phyloP scores from a whole-genome alignment of 2,113 vertebrate genomes.

The Vireo altiloquus region DNA sequence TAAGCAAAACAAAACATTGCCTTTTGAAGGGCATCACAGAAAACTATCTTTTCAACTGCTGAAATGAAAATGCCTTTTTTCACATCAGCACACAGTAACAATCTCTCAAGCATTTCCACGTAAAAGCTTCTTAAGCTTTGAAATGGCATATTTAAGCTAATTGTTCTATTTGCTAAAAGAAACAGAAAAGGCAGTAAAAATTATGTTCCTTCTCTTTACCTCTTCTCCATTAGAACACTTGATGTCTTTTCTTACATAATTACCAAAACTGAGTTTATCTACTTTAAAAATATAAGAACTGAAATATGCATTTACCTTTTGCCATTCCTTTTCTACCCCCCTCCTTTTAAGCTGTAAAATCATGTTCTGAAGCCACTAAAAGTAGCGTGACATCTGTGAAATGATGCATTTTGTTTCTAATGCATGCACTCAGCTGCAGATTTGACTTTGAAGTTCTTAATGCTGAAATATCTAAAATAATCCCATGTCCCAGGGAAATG shows the following conservation, averaged over 20 bases:
- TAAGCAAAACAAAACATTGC: background rate
- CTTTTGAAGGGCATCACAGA: background rate
- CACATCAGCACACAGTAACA: conserved; percentile 9
- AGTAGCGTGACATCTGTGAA: background rate
- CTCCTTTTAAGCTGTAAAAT: conserved; percentile 5
- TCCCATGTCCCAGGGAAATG: background rate
- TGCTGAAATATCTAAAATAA: conserved; percentile 27
- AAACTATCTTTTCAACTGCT: background rate
- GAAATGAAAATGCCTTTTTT: conserved; percentile 31
- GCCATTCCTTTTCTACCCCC: background rate
- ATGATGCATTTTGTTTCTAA: conserved; percentile 40
- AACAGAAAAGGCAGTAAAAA: background rate
- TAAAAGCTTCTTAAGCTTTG: conserved; percentile 29
- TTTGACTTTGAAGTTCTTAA: conserved; percentile 32
- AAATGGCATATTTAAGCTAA: conserved; percentile 44
- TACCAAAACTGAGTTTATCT: background rate
- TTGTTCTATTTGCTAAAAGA: background rate
- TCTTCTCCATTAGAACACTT: background rate
- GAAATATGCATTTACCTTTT: conserved; percentile 5
- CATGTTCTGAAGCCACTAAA: background rate
- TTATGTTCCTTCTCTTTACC: background rate
- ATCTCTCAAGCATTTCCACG: background rate
- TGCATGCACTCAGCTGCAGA: conserved; percentile 18
- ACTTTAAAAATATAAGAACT: background rate
- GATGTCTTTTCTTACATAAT: background rate